phyloP scores from a whole-genome alignment of 2,113 vertebrate genomes.

The Notothenia rossii region DNA sequence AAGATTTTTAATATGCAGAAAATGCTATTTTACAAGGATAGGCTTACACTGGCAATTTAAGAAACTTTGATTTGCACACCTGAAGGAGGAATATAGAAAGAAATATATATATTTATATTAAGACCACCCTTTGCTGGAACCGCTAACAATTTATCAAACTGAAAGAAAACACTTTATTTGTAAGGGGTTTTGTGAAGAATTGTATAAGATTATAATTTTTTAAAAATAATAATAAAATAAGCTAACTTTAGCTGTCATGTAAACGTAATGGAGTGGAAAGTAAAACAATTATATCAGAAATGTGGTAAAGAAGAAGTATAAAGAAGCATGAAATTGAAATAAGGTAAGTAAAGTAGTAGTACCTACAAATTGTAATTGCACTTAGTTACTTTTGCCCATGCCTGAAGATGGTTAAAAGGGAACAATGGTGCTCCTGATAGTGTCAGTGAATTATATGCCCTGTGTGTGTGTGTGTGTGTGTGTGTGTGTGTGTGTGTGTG shows the following conservation, averaged over 20 bases:
- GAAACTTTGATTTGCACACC: neutral
- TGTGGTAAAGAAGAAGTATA: neutral
- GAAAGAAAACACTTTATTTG: too few species aligned
- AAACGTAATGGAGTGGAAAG: neutral
- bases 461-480: neutral
- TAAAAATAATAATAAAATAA: neutral
- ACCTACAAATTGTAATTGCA: neutral
- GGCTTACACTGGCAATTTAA: neutral
- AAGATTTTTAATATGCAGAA: too few species aligned
- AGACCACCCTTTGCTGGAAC: neutral
- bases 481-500: neutral
- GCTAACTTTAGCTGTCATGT: neutral
- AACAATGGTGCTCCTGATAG: neutral
- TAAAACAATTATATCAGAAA: neutral
- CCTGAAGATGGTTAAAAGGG: neutral
- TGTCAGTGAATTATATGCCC: slow-evolving; percentile 7
- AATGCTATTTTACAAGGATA: too few species aligned
- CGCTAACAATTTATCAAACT: too few species aligned
- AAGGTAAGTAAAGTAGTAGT: neutral
- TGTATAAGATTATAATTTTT: neutral
- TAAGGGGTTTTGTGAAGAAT: neutral
- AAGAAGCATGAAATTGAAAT: neutral
- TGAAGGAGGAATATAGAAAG: neutral
- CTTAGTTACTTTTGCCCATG: neutral
- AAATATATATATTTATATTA: neutral